Base-by-base conservation (phyloP, 2,797 vertebrate genomes). In the Rhyacichthys aspro region DNA sequence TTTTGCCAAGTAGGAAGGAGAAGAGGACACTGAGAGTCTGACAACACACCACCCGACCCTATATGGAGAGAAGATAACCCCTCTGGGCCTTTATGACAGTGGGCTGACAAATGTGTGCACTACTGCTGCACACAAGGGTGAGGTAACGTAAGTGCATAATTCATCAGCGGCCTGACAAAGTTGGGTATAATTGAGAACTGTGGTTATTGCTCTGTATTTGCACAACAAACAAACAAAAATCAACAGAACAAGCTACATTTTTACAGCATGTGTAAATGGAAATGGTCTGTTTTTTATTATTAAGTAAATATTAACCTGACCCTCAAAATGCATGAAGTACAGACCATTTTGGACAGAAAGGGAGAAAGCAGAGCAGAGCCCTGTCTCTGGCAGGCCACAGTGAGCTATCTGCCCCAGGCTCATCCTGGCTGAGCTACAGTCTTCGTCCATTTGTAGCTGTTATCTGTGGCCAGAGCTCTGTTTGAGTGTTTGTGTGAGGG, bases 401-500 rank as follows among this genome's bases (percentile, higher is more conserved):
- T 11, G 18, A 67, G 47, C 64, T 71, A 59, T 81, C 69, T 50
- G 56, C 74, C 67, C 16, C 12, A 6, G 62, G 61, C 60, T 82
- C 66, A 70, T 74, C 72, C 77, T 53, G 67, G 71, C 63, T 53
- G 53, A 56, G 71, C 61, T 71, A 58, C 63, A 74, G 61, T 45
- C 15, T 59, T 33, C 49, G 64, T 77, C 59, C 62, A 73, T 86
- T 72, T 72, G 46, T 37, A 37, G 19, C 52, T 56, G 58, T 82
- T 87, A 87, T 88, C 85, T 82, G 59, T 67, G 38, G 75, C 43
- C 42, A 56, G 16, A n/a, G 57, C 9, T 39, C 66, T 65, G 34
- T 70, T 38, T 49, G 46, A 67, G 56, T 76, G 55, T 64, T 28
- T 59, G 10, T 38, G 43, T 63, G 54, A 64, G 43, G 9, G 55